Evolutionary conservation across 2,888 invertebrate species (phyloP).

Genomic region (Alentia gelatinosa): DNA sequence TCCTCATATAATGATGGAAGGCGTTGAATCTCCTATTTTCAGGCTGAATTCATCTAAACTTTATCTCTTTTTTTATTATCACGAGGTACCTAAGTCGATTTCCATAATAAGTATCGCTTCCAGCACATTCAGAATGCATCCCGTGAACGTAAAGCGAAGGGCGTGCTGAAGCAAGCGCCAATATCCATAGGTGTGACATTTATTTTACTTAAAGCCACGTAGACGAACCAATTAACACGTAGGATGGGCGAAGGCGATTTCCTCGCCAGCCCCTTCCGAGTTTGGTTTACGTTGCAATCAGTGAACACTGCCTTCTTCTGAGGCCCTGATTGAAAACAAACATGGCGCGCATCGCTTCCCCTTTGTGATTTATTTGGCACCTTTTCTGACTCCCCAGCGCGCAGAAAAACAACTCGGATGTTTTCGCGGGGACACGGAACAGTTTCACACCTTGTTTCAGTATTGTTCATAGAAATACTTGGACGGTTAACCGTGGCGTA

Average conservation of each 20-base stretch:
- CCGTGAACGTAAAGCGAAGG: not conserved
- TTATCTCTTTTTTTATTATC: too few relatives aligned
- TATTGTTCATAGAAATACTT: not conserved
- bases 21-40: too few relatives aligned
- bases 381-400: not conserved
- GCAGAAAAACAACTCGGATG: not conserved
- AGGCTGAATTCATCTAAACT: too few relatives aligned
- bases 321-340: slow-evolving; percentile 15
- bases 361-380: not conserved
- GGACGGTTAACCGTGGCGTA: not conserved
- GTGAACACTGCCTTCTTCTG: not conserved
- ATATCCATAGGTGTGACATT: slow-evolving; percentile 6
- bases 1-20: too few relatives aligned
- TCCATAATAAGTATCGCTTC: not conserved
- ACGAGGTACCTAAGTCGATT: not conserved
- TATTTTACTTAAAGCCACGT: not conserved
- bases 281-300: not conserved
- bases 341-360: not conserved
- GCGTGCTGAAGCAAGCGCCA: slow-evolving; percentile 5
- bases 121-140: not conserved
- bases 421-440: not conserved
- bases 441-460: not conserved
- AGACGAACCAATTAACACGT: not conserved
- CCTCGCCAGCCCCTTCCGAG: not conserved
- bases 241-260: not conserved